A percentile compares a stretch with the other conserved stretches of the same genome.
Conservation (phyloP, 2,113 vertebrate species). For the Brachypodius melanocephalos region DNA sequence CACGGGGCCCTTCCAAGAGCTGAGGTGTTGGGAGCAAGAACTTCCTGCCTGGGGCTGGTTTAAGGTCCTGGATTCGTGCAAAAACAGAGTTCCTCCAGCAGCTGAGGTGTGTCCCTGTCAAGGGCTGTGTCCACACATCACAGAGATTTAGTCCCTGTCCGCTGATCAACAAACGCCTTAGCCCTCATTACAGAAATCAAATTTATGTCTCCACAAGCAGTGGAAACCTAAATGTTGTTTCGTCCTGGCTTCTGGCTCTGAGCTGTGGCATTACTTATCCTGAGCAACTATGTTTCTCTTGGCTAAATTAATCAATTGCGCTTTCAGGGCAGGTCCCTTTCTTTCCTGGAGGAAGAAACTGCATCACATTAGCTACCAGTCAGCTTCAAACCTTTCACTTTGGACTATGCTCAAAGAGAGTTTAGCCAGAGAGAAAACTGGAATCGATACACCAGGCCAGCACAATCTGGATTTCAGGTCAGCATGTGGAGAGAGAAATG, state of each 20-base stretch:
- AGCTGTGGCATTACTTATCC: neutral
- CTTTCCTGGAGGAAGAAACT: conserved; percentile 4
- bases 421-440: neutral
- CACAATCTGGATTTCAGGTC: conserved; percentile 40
- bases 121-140: neutral
- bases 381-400: conserved; percentile 23
- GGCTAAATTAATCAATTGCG: conserved; percentile 39
- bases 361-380: neutral
- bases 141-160: neutral
- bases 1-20: neutral
- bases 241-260: neutral
- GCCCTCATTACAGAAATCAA: neutral
- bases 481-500: neutral
- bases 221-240: neutral
- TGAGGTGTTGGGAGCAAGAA: neutral
- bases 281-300: neutral
- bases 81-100: neutral
- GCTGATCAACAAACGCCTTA: neutral
- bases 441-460: conserved; percentile 20
- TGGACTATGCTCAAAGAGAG: neutral
- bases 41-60: neutral
- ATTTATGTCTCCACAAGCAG: conserved; percentile 21
- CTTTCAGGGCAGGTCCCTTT: conserved; percentile 7
- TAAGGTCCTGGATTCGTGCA: neutral
- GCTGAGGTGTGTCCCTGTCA: neutral